Evolutionary conservation across 1,140 invertebrate genomes (phyloP).

Genomic region (Helicoverpa zea): DNA sequence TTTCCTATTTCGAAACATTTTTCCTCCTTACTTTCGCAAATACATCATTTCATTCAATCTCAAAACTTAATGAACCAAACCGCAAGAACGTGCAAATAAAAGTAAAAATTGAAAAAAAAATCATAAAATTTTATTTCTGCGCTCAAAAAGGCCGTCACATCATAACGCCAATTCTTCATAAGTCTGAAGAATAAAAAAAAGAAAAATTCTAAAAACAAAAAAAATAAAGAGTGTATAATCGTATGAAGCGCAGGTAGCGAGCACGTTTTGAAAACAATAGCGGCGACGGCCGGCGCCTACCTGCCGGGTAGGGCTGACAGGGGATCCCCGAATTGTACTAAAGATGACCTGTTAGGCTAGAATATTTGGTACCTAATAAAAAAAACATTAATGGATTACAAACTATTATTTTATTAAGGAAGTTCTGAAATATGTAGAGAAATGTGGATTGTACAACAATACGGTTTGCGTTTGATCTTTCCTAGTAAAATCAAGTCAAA

Average conservation of each 20-base stretch:
- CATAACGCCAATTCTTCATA: conserved; percentile 43
- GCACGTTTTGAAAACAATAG: conserved; percentile 48
- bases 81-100: neutral
- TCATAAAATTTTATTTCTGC: neutral
- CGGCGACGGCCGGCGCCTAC: conserved; percentile 43
- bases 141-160: conserved; percentile 24
- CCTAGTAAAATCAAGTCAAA: too few relatives aligned
- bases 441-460: too few relatives aligned
- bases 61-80: conserved; percentile 11
- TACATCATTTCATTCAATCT: neutral
- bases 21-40: neutral
- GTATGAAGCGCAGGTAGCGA: conserved; percentile 50
- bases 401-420: too few relatives aligned
- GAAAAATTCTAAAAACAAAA: conserved; percentile 5
- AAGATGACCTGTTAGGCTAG: neutral
- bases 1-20: too few relatives aligned
- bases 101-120: neutral
- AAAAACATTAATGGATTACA: too few relatives aligned
- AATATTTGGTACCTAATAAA: neutral
- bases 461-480: too few relatives aligned
- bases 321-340: neutral
- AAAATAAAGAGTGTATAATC: conserved; percentile 41
- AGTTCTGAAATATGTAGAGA: too few relatives aligned
- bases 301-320: conserved; percentile 41
- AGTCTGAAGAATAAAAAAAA: neutral